A percentile compares a stretch with the other conserved stretches of the same genome.
These are phyloP conservation scores for Drosophila arawakana DNA, from an alignment of 1,140 invertebrate species.

Conservation along the genomic window DNA sequence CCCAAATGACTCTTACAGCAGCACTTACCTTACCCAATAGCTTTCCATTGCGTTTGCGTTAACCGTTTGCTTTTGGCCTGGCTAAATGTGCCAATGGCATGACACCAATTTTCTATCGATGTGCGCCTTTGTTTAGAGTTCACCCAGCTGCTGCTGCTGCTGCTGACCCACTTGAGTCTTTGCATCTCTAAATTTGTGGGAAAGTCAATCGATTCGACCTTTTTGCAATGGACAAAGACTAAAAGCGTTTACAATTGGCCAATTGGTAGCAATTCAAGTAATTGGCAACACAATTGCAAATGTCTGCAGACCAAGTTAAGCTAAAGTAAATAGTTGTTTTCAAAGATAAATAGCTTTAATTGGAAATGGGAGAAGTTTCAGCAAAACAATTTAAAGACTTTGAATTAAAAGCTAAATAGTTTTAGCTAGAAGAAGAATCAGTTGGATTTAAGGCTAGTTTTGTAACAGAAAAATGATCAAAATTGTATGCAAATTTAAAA, in stretches of 20 bases:
- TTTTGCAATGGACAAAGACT: constrained; percentile 43
- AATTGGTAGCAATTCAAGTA: constrained; percentile 70
- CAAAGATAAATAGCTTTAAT: background rate
- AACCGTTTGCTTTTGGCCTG: constrained; percentile 45
- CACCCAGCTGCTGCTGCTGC: constrained; percentile 50
- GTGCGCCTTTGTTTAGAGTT: constrained; percentile 55
- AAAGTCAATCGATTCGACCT: constrained; percentile 76
- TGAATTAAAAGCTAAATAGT: too few species aligned
- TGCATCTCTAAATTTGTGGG: constrained; percentile 25
- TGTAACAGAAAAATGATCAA: too few species aligned
- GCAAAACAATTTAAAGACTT: too few species aligned
- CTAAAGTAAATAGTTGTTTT: background rate
- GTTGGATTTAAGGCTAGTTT: too few species aligned
- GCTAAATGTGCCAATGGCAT: constrained; percentile 82
- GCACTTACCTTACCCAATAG: constrained; percentile 82
- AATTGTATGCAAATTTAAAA: too few species aligned
- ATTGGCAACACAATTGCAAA: constrained; percentile 41
- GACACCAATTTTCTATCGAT: constrained; percentile 75
- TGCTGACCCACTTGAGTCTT: constrained; percentile 67
- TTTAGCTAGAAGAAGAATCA: too few species aligned
- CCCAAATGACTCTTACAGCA: constrained; percentile 36
- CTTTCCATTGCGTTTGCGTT: constrained; percentile 40
- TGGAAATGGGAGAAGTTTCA: background rate
- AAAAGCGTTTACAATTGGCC: constrained; percentile 68
- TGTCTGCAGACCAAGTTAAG: background rate